Base-by-base conservation (phyloP, 2,113 vertebrate genomes). In the Psilopogon haemacephalus region DNA sequence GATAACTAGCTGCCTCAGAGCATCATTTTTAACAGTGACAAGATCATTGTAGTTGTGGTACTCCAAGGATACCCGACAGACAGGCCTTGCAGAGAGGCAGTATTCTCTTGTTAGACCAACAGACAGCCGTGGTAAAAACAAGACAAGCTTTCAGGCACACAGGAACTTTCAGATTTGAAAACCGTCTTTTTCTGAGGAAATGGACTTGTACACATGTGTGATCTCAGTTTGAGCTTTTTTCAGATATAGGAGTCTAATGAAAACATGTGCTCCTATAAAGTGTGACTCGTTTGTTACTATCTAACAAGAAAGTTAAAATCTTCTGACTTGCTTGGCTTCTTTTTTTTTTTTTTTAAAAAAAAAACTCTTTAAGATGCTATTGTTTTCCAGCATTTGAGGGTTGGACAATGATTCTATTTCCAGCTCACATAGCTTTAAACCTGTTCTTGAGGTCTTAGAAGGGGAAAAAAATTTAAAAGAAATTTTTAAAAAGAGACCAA, bases 151-250 rank as follows among this genome's bases (percentile, higher is more conserved):
- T 62, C 20, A 84, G 48, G 27, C 32, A 82, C 23, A 28, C 20
- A 35, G 33, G 33, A 88, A 68, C 54, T 58, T 87, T 62, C 84
- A 87, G 63, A 69, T 87, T 82, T 89, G 40, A 79, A 82, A 95
- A 70, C 62, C 33, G 60, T 15, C 60, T 84, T 72, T 77, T 94
- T 76, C 82, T 87, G 71, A 95, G 85, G 89, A 94, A 95, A 75
- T 32, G 28, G 59, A 72, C 75, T 76, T 79, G n/a, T 79, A 64
- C 50, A 87, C 0, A 0, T 86, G 37, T 56, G 37, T 56, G 13
- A 82, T 67, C 59, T 69, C 58, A 20, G 38, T 26, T 44, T 15
- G 12, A 17, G 20, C 54, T 71, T 73, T 72, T 67, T 62, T 33
- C 42, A 73, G 28, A 58, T 18, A 38, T 8, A 13, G 5, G 24